Percentiles rank a stretch among this genome's conserved stretches.
Conservation (phyloP, 2,113 vertebrate species). For the Clarias batrachus region DNA sequence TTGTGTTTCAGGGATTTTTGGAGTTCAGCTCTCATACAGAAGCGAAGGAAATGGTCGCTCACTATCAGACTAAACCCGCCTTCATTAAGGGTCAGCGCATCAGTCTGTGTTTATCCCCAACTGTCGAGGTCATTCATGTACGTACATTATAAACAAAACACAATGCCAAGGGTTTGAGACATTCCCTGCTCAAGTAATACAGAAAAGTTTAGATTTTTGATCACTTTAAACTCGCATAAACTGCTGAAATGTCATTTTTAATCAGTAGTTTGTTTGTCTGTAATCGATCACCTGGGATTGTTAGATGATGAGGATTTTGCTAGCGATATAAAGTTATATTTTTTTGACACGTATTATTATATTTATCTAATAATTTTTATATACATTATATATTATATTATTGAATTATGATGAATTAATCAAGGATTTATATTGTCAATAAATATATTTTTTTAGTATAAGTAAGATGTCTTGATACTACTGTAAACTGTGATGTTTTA, state of each 20-base stretch:
- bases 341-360: background rate
- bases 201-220: background rate
- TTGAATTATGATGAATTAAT: background rate
- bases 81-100: slow-evolving; percentile 49
- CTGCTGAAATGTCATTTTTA: too few species aligned
- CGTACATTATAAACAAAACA: background rate
- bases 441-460: background rate
- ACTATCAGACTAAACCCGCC: slow-evolving; percentile 51
- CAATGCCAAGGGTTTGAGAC: background rate
- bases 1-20: slow-evolving; percentile 54
- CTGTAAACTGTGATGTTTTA: background rate
- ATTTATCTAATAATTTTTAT: too few species aligned
- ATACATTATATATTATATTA: too few species aligned
- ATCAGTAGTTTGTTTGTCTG: background rate
- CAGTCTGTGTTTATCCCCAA: slow-evolving; percentile 51
- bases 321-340: background rate
- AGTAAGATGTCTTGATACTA: background rate
- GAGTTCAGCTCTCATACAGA: slow-evolving; percentile 56
- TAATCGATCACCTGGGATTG: too few species aligned
- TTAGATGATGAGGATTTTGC: too few species aligned
- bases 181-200: background rate
- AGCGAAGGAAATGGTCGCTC: slow-evolving; percentile 53
- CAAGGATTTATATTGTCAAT: background rate
- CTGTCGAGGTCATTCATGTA: slow-evolving; percentile 49
- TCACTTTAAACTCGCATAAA: background rate